phyloP scores from a whole-genome alignment of 2,113 vertebrate species.

The Fulica atra region DNA sequence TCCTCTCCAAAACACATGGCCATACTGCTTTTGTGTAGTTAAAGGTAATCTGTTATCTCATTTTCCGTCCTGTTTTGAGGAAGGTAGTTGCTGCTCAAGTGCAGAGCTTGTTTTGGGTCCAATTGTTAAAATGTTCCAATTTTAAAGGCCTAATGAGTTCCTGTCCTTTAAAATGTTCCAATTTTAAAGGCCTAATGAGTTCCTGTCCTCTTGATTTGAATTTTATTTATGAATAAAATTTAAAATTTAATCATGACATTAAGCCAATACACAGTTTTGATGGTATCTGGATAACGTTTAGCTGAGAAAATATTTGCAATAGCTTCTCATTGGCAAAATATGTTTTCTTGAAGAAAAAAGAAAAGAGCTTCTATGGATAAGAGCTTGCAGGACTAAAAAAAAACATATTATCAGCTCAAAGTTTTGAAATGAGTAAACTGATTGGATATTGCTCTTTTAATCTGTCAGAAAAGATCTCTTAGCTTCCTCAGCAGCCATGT shows the following conservation, averaged over 20 bases:
- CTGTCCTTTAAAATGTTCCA: too few species aligned
- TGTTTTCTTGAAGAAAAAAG: background rate
- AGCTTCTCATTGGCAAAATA: background rate
- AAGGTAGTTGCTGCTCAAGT: background rate
- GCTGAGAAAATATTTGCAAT: background rate
- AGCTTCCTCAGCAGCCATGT: background rate
- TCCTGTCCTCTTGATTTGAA: background rate
- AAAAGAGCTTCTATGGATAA: background rate
- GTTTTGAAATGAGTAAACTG: background rate
- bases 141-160: background rate
- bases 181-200: background rate
- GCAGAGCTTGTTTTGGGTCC: background rate
- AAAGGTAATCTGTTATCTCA: background rate
- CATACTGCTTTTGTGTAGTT: background rate
- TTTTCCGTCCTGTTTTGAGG: background rate
- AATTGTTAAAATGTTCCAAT: background rate
- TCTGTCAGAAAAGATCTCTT: background rate
- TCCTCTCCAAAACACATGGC: background rate
- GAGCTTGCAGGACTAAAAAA: background rate
- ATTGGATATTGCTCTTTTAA: background rate
- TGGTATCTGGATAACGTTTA: background rate
- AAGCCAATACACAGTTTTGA: background rate
- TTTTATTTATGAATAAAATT: background rate
- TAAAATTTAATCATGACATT: background rate
- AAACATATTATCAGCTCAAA: background rate